These are phyloP conservation scores for Helleia helle DNA, from an alignment of 2,888 invertebrate species.

Conservation along the genomic window DNA sequence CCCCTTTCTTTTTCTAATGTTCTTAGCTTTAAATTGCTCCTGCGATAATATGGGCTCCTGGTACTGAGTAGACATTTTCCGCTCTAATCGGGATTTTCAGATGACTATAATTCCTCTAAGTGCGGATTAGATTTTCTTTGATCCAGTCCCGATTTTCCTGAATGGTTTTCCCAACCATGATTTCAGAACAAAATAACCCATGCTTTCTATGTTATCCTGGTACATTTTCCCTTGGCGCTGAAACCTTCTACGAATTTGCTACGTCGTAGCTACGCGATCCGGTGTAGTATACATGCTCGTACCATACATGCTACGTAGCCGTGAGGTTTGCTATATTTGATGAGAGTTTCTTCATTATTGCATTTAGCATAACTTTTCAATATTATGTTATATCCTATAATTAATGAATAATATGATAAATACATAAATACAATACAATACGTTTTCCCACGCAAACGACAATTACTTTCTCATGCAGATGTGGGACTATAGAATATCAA, in stretches of 20 bases:
- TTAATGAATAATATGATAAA: too few species aligned
- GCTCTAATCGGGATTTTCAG: conserved; percentile 72
- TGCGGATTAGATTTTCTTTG: conserved; percentile 52
- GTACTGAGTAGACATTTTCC: conserved; percentile 69
- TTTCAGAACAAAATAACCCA: conserved; percentile 15
- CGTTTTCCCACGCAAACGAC: too few species aligned
- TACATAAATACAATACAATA: too few species aligned
- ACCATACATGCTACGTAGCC: too few species aligned
- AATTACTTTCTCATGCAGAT: too few species aligned
- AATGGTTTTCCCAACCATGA: conserved; percentile 13
- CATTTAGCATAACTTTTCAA: too few species aligned
- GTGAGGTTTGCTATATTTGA: too few species aligned
- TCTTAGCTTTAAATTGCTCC: conserved; percentile 20
- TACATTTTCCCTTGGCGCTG: conserved; percentile 36
- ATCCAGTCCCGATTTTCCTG: conserved; percentile 26
- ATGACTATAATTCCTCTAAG: conserved; percentile 46
- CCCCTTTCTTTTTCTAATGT: conserved; percentile 37
- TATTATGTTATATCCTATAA: too few species aligned
- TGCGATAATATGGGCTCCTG: conserved; percentile 37
- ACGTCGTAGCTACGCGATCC: conserved; percentile 13
- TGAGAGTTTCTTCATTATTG: too few species aligned
- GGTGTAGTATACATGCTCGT: too few species aligned
- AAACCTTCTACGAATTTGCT: conserved; percentile 33
- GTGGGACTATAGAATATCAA: too few species aligned
- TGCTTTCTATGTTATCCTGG: conserved; percentile 35